Conservation (phyloP, 53 echinoderm and acorn worm genomes). For the Zoroaster sp. region DNA sequence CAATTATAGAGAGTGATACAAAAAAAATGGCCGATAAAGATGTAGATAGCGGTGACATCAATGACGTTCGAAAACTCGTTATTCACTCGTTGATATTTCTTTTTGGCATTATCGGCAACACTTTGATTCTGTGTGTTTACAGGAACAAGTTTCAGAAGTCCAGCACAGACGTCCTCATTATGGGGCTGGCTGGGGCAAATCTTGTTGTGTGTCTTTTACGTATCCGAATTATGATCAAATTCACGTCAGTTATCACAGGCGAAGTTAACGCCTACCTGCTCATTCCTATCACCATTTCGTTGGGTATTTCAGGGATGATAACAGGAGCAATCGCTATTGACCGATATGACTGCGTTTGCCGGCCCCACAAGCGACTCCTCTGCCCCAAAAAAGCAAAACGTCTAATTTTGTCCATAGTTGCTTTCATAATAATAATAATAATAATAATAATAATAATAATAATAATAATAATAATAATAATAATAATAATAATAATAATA, state of each 20-base stretch:
- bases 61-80: too few species aligned
- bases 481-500: too few species aligned
- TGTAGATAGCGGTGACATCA: too few species aligned
- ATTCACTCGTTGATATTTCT: too few species aligned
- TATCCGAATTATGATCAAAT: not conserved
- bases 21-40: too few species aligned
- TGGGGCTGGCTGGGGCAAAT: not conserved
- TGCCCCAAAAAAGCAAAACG: not conserved
- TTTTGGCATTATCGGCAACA: too few species aligned
- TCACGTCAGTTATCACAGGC: not conserved
- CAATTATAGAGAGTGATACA: too few species aligned
- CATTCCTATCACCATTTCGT: not conserved
- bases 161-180: constrained; percentile 9
- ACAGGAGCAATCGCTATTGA: not conserved
- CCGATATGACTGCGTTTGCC: constrained; percentile 9
- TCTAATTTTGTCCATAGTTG: not conserved
- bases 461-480: too few species aligned
- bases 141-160: not conserved
- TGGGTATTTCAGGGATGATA: not conserved
- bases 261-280: not conserved
- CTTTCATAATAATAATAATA: not conserved
- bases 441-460: too few species aligned
- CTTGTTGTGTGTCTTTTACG: not conserved
- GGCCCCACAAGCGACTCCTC: not conserved
- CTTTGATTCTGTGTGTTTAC: not conserved